Evolutionary conservation across 2,888 invertebrate genomes (phyloP).

Genomic region (Drosophila parthenogenetica): DNA sequence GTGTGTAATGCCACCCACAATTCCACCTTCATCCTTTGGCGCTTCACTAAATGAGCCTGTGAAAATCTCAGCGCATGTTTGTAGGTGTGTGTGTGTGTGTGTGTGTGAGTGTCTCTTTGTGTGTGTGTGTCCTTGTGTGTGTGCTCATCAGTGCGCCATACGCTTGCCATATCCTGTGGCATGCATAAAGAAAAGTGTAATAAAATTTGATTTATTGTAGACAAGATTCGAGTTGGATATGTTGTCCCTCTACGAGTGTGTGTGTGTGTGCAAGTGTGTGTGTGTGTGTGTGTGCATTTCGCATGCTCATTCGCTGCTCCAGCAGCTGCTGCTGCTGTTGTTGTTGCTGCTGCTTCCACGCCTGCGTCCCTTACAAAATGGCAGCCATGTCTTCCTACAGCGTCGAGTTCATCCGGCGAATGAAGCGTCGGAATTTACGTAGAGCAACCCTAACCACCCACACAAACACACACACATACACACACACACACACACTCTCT

Average conservation of each 20-base stretch:
- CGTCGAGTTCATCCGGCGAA: conserved; percentile 70
- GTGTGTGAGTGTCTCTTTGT: conserved; percentile 34
- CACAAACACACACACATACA: conserved; percentile 19
- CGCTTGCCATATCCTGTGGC: conserved; percentile 81
- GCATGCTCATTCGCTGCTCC: conserved; percentile 70
- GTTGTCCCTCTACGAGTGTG: conserved; percentile 42
- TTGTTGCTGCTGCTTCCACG: conserved; percentile 53
- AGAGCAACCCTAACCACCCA: conserved; percentile 17
- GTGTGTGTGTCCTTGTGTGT: conserved; percentile 22
- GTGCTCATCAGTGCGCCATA: conserved; percentile 79
- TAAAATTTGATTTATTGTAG: conserved; percentile 86
- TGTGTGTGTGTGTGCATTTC: conserved; percentile 58
- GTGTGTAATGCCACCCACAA: conserved; percentile 34
- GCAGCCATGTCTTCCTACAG: conserved; percentile 57
- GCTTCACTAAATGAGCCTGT: conserved; percentile 65
- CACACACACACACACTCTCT: conserved; percentile 17
- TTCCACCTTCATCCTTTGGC: conserved; percentile 5
- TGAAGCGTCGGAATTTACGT: conserved; percentile 76
- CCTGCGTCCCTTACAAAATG: conserved; percentile 59
- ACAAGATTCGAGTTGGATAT: conserved; percentile 85
- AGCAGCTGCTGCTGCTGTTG: conserved; percentile 22
- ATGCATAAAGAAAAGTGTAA: conserved; percentile 86
- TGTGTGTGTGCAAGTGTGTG: conserved; percentile 51
- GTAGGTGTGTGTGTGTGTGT: conserved; percentile 26
- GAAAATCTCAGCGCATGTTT: conserved; percentile 65